Evolutionary conservation across 2,113 vertebrate species (phyloP).

Genomic region (Amphiprion ocellaris): DNA sequence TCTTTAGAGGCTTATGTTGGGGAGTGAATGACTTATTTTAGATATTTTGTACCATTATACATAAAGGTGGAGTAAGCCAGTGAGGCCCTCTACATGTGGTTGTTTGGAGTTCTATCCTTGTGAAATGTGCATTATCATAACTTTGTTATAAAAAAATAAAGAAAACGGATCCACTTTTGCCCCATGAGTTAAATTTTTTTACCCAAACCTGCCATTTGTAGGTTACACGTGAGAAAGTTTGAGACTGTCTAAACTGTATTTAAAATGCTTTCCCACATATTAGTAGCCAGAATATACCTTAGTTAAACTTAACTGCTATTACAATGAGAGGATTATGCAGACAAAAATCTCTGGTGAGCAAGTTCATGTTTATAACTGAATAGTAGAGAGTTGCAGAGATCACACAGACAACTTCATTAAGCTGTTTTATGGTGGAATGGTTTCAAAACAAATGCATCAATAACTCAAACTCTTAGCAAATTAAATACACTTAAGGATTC

Average conservation of each 20-base stretch:
- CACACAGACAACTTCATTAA: conserved; percentile 22
- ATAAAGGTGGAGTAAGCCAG: conserved; percentile 35
- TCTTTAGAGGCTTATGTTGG: conserved; percentile 37
- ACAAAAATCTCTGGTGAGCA: too few species aligned
- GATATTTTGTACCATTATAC: conserved; percentile 70
- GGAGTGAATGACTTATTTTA: conserved; percentile 55
- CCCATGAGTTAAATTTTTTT: background rate
- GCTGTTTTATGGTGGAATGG: conserved; percentile 51
- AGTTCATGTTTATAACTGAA: too few species aligned
- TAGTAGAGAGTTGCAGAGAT: background rate
- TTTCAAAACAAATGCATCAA: conserved; percentile 35
- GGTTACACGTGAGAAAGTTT: too few species aligned
- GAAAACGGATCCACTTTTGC: conserved; percentile 17
- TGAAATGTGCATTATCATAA: conserved; percentile 81
- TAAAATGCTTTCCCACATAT: too few species aligned
- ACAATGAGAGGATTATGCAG: too few species aligned
- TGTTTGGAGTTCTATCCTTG: conserved; percentile 74
- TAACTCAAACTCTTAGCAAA: conserved; percentile 15
- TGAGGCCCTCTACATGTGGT: conserved; percentile 29
- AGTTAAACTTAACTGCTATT: too few species aligned
- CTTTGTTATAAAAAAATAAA: conserved; percentile 80
- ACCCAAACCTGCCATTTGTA: too few species aligned
- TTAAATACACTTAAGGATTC: conserved; percentile 55
- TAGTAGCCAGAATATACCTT: too few species aligned
- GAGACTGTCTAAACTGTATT: too few species aligned